Evolutionary conservation across 2,888 invertebrate genomes (phyloP).

Genomic region (Anthophora plumipes): DNA sequence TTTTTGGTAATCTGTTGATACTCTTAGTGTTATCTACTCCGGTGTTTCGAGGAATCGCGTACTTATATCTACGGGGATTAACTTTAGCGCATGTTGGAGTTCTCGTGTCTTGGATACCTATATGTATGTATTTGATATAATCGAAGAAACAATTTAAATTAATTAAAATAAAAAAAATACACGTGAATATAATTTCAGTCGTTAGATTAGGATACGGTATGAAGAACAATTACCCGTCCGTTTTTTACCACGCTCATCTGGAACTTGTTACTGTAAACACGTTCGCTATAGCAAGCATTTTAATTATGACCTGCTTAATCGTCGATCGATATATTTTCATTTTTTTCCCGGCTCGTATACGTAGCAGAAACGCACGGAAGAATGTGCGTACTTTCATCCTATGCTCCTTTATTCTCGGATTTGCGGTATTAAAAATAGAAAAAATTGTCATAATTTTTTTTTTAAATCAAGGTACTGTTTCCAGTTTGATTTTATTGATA

Average conservation of each 20-base stretch:
- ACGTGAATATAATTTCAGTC: constrained; percentile 50
- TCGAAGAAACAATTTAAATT: background rate
- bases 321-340: constrained; percentile 65
- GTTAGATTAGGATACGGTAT: constrained; percentile 57
- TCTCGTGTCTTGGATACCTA: constrained; percentile 63
- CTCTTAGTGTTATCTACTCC: constrained; percentile 58
- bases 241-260: constrained; percentile 62
- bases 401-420: constrained; percentile 64
- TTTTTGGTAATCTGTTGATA: constrained; percentile 60
- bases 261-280: constrained; percentile 60
- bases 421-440: constrained; percentile 49
- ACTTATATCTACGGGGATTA: constrained; percentile 61
- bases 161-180: constrained; percentile 1
- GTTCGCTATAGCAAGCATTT: constrained; percentile 60
- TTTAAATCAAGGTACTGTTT: background rate
- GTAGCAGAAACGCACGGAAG: constrained; percentile 59
- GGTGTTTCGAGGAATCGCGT: constrained; percentile 61
- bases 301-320: constrained; percentile 65
- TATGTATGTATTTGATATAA: constrained; percentile 54
- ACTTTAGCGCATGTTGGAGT: constrained; percentile 63
- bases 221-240: constrained; percentile 60
- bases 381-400: constrained; percentile 52
- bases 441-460: background rate
- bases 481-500: background rate
- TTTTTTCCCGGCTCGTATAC: constrained; percentile 65